Evolutionary conservation across 2,113 vertebrate species (phyloP).

Genomic region (Scomber japonicus): DNA sequence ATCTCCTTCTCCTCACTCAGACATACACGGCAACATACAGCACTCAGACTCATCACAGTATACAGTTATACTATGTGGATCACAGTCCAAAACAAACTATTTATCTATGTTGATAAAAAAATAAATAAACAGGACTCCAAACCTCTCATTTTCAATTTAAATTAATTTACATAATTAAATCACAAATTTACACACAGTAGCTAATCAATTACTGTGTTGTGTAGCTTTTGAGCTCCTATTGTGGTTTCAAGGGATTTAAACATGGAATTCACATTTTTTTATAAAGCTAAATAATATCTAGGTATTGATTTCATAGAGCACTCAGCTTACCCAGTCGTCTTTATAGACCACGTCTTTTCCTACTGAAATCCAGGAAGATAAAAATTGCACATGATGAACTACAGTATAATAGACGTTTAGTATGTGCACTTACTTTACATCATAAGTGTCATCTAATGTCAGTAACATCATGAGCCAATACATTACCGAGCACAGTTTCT

Average conservation of each 20-base stretch:
- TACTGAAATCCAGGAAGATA: background rate
- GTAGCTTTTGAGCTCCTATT: background rate
- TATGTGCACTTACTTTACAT: background rate
- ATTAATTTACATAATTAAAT: background rate
- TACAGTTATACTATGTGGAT: slow-evolving; percentile 10
- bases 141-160: background rate
- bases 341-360: background rate
- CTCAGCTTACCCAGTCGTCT: background rate
- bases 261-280: background rate
- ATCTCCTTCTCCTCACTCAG: slow-evolving; percentile 30
- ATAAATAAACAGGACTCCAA: background rate
- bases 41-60: slow-evolving; percentile 20
- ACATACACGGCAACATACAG: slow-evolving; percentile 22
- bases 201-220: background rate
- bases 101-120: slow-evolving; percentile 3
- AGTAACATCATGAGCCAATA: background rate
- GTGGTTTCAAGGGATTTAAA: slow-evolving; percentile 1
- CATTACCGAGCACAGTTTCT: background rate
- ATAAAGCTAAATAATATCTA: background rate
- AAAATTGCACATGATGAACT: background rate
- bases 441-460: background rate
- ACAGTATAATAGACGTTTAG: background rate
- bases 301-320: background rate
- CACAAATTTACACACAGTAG: background rate
- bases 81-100: slow-evolving; percentile 4